Percentiles rank a stretch among this genome's conserved stretches.
These are phyloP conservation scores for Microctonus brassicae DNA, from an alignment of 2,888 invertebrate genomes.

Conservation along the genomic window DNA sequence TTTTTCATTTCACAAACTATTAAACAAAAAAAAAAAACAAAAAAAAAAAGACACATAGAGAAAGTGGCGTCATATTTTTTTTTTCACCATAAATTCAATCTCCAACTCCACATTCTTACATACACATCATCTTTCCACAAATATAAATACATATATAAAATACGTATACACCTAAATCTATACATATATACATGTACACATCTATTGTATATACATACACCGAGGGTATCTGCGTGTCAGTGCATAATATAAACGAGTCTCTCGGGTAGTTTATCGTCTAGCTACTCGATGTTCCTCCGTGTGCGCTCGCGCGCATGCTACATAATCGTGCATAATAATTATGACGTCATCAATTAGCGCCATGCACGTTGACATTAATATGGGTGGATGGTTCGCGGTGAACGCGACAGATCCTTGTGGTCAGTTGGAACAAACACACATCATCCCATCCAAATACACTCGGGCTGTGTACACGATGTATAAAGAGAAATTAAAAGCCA, in stretches of 20 bases:
- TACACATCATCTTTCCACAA: too few relatives aligned
- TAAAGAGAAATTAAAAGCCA: not conserved
- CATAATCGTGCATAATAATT: conserved; percentile 67
- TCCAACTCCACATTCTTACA: too few relatives aligned
- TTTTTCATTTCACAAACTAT: too few relatives aligned
- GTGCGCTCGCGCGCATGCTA: conserved; percentile 49
- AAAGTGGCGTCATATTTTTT: too few relatives aligned
- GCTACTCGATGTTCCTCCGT: conserved; percentile 56
- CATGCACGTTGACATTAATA: conserved; percentile 62
- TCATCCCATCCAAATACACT: conserved; percentile 7
- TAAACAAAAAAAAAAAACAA: too few relatives aligned
- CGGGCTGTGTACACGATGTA: not conserved
- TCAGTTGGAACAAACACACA: conserved; percentile 24
- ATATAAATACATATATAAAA: too few relatives aligned
- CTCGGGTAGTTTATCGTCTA: conserved; percentile 54
- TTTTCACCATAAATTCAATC: too few relatives aligned
- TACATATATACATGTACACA: too few relatives aligned
- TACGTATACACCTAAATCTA: too few relatives aligned
- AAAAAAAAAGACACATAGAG: too few relatives aligned
- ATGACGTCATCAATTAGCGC: conserved; percentile 65
- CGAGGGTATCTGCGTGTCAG: conserved; percentile 23
- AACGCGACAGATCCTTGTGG: conserved; percentile 36
- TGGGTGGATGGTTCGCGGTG: conserved; percentile 32
- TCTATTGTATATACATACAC: too few relatives aligned
- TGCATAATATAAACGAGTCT: conserved; percentile 37